Evolutionary conservation across 2,113 vertebrate species (phyloP).

Genomic region (Nycticorax nycticorax): DNA sequence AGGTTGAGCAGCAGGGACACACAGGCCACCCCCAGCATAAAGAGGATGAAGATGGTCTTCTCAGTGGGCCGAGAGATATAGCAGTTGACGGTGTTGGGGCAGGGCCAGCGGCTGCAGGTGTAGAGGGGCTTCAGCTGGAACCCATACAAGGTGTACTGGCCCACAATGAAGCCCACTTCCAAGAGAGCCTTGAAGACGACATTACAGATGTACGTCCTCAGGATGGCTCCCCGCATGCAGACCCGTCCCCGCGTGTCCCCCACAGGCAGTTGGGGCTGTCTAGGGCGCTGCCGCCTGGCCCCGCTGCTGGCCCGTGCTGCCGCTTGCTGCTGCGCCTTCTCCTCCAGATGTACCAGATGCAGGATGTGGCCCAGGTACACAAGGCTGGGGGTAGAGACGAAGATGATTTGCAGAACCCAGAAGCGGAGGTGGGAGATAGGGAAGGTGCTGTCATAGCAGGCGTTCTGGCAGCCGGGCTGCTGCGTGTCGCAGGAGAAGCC

Average conservation of each 20-base stretch:
- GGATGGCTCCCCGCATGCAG: constrained; percentile 78
- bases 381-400: constrained; percentile 87
- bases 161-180: constrained; percentile 86
- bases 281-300: constrained; percentile 46
- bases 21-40: constrained; percentile 86
- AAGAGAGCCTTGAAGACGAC: constrained; percentile 86
- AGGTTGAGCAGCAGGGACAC: constrained; percentile 87
- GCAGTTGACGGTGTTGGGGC: constrained; percentile 87
- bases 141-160: constrained; percentile 85
- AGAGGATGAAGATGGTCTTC: constrained; percentile 88
- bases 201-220: constrained; percentile 85
- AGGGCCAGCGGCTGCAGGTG: constrained; percentile 84
- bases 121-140: constrained; percentile 87
- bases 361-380: constrained; percentile 89
- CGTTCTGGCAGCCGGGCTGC: constrained; percentile 88
- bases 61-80: constrained; percentile 89
- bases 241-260: constrained; percentile 75
- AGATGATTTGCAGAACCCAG: constrained; percentile 94
- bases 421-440: constrained; percentile 91
- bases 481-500: constrained; percentile 89
- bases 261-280: constrained; percentile 53
- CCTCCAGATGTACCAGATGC: constrained; percentile 85
- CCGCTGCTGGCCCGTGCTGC: background rate
- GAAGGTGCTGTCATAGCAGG: constrained; percentile 89
- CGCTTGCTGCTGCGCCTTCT: constrained; percentile 73